These are phyloP conservation scores for Ennomos quercinarius DNA, from an alignment of 2,888 invertebrate species.

Conservation along the genomic window DNA sequence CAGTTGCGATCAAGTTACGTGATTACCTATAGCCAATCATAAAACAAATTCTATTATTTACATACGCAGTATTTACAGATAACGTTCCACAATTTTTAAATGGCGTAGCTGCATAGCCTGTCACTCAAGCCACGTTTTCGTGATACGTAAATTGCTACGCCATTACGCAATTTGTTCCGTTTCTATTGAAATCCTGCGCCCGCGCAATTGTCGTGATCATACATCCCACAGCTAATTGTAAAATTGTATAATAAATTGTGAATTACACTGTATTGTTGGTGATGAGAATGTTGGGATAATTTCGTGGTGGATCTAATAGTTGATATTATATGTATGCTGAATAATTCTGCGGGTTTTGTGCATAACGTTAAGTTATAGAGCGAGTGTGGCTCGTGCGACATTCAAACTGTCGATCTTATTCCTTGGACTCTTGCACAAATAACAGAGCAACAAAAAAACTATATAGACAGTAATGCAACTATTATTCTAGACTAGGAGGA, in stretches of 20 bases:
- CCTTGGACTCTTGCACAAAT: no score
- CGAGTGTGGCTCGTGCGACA: no score
- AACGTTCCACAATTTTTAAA: no score
- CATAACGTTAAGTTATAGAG: no score
- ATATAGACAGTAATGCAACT: no score
- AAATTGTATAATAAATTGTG: conserved; percentile 24
- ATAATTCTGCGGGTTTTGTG: no score
- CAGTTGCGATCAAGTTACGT: no score
- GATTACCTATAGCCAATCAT: no score
- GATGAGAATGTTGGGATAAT: conserved; percentile 27
- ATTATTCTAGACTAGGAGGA: no score
- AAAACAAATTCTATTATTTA: no score
- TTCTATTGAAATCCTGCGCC: conserved; percentile 58
- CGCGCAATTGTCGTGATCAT: conserved; percentile 22
- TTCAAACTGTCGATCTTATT: no score
- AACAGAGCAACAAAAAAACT: no score
- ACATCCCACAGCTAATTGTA: conserved; percentile 5
- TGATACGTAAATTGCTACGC: conserved; percentile 71
- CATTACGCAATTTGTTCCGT: conserved; percentile 78
- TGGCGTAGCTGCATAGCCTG: conserved; percentile 14
- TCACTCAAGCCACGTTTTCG: conserved; percentile 53
- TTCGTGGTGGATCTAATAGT: conserved; percentile 20
- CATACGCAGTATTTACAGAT: background rate
- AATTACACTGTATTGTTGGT: conserved; percentile 36
- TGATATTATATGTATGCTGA: background rate